Base-by-base conservation (phyloP, 1,140 invertebrate species). In the Mya arenaria region DNA sequence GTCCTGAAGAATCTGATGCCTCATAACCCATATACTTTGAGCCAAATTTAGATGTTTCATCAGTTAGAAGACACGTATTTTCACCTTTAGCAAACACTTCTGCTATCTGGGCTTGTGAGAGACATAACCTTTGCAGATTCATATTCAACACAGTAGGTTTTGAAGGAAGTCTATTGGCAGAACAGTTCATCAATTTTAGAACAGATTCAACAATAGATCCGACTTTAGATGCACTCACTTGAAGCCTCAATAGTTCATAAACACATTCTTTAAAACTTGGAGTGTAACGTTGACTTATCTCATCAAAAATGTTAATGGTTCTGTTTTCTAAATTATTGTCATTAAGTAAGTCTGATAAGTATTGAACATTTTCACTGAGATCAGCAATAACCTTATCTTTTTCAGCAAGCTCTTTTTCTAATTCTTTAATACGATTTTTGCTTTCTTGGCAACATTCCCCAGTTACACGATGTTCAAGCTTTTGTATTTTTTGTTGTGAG, bases 181-280 rank as follows among this genome's bases (percentile, higher is more conserved):
- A 10, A 60, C n/a, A n/a, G n/a, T n/a, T n/a, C n/a, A n/a, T n/a
- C n/a, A n/a, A n/a, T n/a, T n/a, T n/a, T n/a, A n/a, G n/a, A n/a
- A n/a, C n/a, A n/a, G n/a, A n/a, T n/a, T n/a, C n/a, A n/a, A n/a
- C n/a, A 65, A 65, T 41, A 44, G 5, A 25, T 17, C n/a, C 23
- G 2, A 77, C 73, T 48, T 77, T 77, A 30, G 58, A 63, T 34
- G 73, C 73, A 77, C 73, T 77, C 25, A 63, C 73, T 30, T 77
- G 39, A 30, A 10, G 30, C n/a, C 44, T 19, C 23, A 77, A 77
- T 25, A 77, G 4, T 32, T 77, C 73, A 65, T 77, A 77, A 30
- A 77, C 73, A 77, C 73, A 77, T 19, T 63, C 3, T 77, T 77
- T 65, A 34, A 65, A 41, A 10, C 44, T 65, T 1, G 36, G 23